Conservation (phyloP, 2,888 invertebrate genomes). For the Lycophotia porphyrea region DNA sequence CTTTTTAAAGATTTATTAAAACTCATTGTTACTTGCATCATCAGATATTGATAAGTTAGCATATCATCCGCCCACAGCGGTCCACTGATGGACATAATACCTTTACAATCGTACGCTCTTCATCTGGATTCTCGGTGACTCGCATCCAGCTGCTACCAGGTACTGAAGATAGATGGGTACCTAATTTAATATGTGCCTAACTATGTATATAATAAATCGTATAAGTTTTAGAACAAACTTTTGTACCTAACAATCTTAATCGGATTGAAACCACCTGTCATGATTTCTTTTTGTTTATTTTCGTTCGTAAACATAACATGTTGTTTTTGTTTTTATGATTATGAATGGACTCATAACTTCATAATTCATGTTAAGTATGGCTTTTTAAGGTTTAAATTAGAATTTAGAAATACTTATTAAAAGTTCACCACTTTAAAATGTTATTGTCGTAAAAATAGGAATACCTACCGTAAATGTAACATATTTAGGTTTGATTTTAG, state of each 20-base stretch:
- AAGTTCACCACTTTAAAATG: background rate
- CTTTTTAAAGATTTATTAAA: too few species aligned
- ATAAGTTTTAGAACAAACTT: background rate
- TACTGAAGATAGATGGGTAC: background rate
- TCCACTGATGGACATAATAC: background rate
- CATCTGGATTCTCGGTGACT: background rate
- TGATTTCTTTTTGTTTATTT: constrained; percentile 7
- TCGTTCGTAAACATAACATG: background rate
- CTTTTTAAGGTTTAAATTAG: background rate
- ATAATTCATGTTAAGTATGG: background rate
- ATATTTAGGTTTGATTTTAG: background rate
- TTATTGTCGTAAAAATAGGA: background rate
- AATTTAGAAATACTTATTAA: background rate
- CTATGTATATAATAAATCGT: background rate
- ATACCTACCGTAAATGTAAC: background rate
- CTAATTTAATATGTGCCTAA: background rate
- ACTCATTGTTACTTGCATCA: too few species aligned
- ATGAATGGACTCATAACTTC: background rate
- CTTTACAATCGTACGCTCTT: background rate
- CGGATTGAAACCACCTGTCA: constrained; percentile 23
- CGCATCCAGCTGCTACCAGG: background rate
- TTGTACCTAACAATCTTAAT: background rate
- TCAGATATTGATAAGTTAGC: background rate
- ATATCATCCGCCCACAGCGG: background rate
- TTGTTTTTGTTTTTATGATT: constrained; percentile 1